Conservation (phyloP, 2,797 vertebrate species). For the Chanos chanos region DNA sequence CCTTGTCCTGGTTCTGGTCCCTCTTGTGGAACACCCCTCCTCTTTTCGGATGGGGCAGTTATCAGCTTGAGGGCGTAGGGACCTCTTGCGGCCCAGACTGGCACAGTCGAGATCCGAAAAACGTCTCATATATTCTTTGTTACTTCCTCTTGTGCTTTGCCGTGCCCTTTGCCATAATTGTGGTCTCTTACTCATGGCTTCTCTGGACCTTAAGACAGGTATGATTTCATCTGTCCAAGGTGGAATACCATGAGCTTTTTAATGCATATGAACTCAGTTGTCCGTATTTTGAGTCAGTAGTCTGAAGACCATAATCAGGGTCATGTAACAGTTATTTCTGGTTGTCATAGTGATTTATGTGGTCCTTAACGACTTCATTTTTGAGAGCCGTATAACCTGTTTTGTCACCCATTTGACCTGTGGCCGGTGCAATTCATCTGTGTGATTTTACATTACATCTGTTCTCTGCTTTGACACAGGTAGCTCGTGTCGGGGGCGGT, state of each 20-base stretch:
- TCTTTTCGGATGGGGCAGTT: conserved; percentile 73
- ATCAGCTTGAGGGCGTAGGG: conserved; percentile 71
- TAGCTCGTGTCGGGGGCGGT: conserved; percentile 57
- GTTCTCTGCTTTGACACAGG: conserved; percentile 39
- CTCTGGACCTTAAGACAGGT: conserved; percentile 71
- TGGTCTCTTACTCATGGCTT: conserved; percentile 63
- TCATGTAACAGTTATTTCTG: no score
- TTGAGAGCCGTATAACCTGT: no score
- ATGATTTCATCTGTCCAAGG: conserved; percentile 13
- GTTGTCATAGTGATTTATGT: no score
- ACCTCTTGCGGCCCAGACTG: conserved; percentile 75
- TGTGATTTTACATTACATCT: no score
- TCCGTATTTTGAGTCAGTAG: no score
- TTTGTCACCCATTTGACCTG: no score
- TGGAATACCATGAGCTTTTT: no score
- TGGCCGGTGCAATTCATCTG: no score
- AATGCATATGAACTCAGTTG: no score
- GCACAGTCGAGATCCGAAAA: conserved; percentile 63
- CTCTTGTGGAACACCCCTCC: conserved; percentile 70
- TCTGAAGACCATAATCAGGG: no score
- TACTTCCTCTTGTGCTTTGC: conserved; percentile 74
- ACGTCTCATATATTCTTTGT: conserved; percentile 68
- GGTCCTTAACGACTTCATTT: no score
- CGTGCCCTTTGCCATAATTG: conserved; percentile 64
- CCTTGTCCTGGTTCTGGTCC: conserved; percentile 71